Percentiles rank a stretch among this genome's conserved stretches.
These are phyloP conservation scores for Acropternis orthonyx DNA, from an alignment of 2,797 vertebrate species.

Conservation along the genomic window DNA sequence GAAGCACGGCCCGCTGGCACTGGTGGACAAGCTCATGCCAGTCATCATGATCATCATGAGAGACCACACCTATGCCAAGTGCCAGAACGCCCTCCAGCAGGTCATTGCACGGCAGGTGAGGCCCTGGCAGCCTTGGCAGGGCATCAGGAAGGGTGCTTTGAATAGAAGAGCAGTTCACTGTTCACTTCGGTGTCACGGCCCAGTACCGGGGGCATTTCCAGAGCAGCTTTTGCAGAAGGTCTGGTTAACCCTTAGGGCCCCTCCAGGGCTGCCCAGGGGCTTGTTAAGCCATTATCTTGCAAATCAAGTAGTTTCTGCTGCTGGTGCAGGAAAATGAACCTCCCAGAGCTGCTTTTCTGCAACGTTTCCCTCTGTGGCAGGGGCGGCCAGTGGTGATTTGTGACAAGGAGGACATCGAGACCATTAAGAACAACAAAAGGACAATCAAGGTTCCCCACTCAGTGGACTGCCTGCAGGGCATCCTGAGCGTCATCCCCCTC, in stretches of 20 bases:
- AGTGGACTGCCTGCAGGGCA: slow-evolving; percentile 95
- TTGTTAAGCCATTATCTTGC: background rate
- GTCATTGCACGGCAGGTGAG: slow-evolving; percentile 92
- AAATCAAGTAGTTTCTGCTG: too few species aligned
- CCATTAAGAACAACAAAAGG: slow-evolving; percentile 89
- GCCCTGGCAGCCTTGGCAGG: background rate
- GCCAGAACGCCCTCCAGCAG: slow-evolving; percentile 97
- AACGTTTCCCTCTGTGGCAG: slow-evolving; percentile 62
- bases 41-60: slow-evolving; percentile 99
- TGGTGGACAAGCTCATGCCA: slow-evolving; percentile 97
- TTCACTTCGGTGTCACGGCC: background rate
- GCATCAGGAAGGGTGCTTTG: background rate
- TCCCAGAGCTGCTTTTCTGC: background rate
- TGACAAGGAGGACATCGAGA: slow-evolving; percentile 93
- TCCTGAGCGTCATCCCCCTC: slow-evolving; percentile 95
- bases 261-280: background rate
- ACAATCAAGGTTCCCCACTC: slow-evolving; percentile 95
- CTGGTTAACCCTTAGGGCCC: background rate
- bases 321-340: background rate
- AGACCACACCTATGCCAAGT: slow-evolving; percentile 93
- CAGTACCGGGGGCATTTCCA: rapidly evolving
- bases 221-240: background rate
- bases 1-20: slow-evolving; percentile 92
- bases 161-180: rapidly evolving
- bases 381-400: slow-evolving; percentile 96